Conservation (phyloP, 2,797 vertebrate species). For the Acipenser ruthenus region DNA sequence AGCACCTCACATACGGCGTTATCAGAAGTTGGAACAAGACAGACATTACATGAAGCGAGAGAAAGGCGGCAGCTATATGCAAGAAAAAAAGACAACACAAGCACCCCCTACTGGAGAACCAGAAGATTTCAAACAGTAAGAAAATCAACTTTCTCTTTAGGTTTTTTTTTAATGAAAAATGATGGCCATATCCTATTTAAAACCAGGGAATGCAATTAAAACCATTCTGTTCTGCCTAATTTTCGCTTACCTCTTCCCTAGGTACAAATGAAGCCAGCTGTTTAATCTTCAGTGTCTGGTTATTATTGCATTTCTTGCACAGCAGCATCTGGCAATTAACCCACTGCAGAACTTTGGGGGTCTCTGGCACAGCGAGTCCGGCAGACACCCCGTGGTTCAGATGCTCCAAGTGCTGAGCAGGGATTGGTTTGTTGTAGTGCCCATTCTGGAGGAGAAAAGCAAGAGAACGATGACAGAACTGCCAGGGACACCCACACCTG, state of each 20-base stretch:
- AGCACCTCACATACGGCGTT: too few species aligned
- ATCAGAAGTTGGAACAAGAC: too few species aligned
- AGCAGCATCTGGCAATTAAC: conserved; percentile 91
- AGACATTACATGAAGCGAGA: too few species aligned
- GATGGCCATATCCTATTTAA: too few species aligned
- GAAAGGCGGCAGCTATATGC: too few species aligned
- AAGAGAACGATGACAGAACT: not conserved
- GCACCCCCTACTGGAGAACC: not conserved
- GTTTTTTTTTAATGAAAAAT: not conserved
- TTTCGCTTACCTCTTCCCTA: conserved; percentile 72
- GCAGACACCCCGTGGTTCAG: conserved; percentile 87
- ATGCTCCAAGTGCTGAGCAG: conserved; percentile 91
- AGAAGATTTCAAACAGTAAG: not conserved
- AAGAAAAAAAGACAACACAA: too few species aligned
- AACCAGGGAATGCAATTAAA: too few species aligned
- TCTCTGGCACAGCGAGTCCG: conserved; percentile 42
- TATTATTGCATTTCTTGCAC: conserved; percentile 85
- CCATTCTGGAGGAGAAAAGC: conserved; percentile 68
- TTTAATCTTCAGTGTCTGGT: conserved; percentile 87
- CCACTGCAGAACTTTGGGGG: conserved; percentile 73
- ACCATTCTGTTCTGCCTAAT: too few species aligned
- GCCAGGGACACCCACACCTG: not conserved
- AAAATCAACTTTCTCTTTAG: not conserved
- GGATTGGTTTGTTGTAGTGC: conserved; percentile 97
- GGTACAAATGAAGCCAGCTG: conserved; percentile 87